A percentile compares a stretch with the other conserved stretches of the same genome.
Conservation (phyloP, 1,140 invertebrate genomes). For the Anastatus disparis region DNA sequence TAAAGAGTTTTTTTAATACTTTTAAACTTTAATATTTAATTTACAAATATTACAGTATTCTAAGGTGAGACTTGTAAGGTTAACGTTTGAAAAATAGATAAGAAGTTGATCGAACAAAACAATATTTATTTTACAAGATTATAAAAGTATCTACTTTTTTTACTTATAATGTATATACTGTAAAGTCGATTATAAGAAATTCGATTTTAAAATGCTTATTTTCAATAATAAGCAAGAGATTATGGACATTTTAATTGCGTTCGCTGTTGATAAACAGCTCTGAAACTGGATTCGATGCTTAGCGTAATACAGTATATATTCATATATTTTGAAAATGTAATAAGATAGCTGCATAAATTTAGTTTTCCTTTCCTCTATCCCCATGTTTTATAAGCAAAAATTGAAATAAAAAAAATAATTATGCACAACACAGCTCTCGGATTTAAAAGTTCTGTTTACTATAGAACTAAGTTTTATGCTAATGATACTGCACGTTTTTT, state of each 20-base stretch:
- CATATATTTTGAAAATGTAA: conserved; percentile 22
- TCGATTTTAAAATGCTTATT: too few species aligned
- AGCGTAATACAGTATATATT: not conserved
- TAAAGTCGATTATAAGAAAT: too few species aligned
- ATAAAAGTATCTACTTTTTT: too few species aligned
- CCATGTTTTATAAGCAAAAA: not conserved
- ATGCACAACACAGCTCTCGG: not conserved
- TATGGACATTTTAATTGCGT: not conserved
- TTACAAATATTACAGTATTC: too few species aligned
- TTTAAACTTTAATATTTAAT: too few species aligned
- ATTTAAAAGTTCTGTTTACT: not conserved
- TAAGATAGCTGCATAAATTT: not conserved
- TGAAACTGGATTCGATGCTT: conserved; percentile 2
- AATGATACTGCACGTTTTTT: not conserved
- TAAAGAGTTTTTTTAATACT: too few species aligned
- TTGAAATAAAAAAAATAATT: conserved; percentile 13
- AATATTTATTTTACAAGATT: too few species aligned
- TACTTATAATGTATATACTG: too few species aligned
- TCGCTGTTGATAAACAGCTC: conserved; percentile 1
- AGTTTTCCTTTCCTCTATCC: conserved; percentile 5
- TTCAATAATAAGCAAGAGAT: too few species aligned
- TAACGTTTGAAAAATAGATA: too few species aligned
- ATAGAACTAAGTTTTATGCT: conserved; percentile 8
- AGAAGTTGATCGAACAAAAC: too few species aligned
- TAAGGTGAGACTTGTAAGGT: too few species aligned